These are phyloP conservation scores for Drosophila diplacantha DNA, from an alignment of 2,888 invertebrate genomes.

Conservation along the genomic window DNA sequence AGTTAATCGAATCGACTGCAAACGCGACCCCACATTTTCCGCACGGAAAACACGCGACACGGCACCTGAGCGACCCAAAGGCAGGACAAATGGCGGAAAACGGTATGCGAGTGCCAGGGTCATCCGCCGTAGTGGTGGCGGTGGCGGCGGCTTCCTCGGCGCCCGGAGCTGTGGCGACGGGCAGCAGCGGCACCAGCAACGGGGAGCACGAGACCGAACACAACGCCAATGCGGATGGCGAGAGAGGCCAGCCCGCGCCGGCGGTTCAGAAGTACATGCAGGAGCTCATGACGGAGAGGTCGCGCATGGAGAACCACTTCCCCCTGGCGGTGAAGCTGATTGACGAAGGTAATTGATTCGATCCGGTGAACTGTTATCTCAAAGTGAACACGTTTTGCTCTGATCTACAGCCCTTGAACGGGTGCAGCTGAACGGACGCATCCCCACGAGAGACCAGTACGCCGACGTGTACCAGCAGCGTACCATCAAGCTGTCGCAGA, in stretches of 20 bases:
- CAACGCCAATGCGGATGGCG: constrained; percentile 63
- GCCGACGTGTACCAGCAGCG: constrained; percentile 85
- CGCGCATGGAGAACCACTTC: constrained; percentile 76
- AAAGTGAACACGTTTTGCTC: neutral
- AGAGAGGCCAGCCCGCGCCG: constrained; percentile 62
- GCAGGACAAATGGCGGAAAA: constrained; percentile 74
- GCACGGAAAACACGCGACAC: constrained; percentile 48
- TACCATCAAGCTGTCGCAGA: constrained; percentile 76
- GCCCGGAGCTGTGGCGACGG: constrained; percentile 29
- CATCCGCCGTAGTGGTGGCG: constrained; percentile 37
- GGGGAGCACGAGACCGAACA: constrained; percentile 72
- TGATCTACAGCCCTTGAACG: constrained; percentile 83
- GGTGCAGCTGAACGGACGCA: constrained; percentile 84
- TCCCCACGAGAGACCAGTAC: constrained; percentile 83
- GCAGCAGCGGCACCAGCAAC: constrained; percentile 57
- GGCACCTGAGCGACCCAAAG: constrained; percentile 43
- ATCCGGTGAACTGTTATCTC: neutral
- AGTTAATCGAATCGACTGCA: constrained; percentile 57
- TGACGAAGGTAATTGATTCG: constrained; percentile 72
- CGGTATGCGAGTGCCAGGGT: constrained; percentile 72
- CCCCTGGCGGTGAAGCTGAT: constrained; percentile 75
- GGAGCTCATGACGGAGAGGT: constrained; percentile 73
- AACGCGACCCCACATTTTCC: constrained; percentile 48
- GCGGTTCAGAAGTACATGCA: constrained; percentile 75
- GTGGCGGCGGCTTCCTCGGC: constrained; percentile 37